Base-by-base conservation (phyloP, 2,113 vertebrate species). In the Podocnemis expansa region DNA sequence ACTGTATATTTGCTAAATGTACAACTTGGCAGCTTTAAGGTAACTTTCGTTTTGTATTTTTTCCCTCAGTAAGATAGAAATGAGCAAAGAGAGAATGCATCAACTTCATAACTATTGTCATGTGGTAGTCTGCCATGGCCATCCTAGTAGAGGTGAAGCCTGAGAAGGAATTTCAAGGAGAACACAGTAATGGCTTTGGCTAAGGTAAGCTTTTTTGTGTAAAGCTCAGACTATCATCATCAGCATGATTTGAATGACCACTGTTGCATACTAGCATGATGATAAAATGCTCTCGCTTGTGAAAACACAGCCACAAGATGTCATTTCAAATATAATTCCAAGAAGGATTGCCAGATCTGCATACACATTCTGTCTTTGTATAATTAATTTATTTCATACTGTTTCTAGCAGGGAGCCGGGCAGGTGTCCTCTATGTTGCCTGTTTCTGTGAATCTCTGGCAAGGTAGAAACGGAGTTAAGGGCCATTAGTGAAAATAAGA, bases 401-500 rank as follows among this genome's bases (percentile, higher is more conserved):
- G 92, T 76, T 80, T 82, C 56, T 89, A 93, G 81, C 91, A 94
- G 83, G 5, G 31, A 83, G 22, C 81, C 90, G 52, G 88, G 81
- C 86, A 88, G 89, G 31, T 56, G 1, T 47, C 10, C 60, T 93
- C 84, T n/a, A 0, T 78, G 79, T 82, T 95, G 94, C 88, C 91
- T 38, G 63, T 34, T 70, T 19, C 25, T 60, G 0, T 93, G 67
- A 84, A 27, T 79, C 38, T 95, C 96, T 89, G 0, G 0, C 38
- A 95, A 91, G 82, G 34, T 29, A 87, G 27, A 2, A 83, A 81
- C 43, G 1, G 84, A 89, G 84, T 78, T 52, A 56, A 85, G 87
- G 89, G 88, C 91, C 95, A 91, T 96, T 78, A 43, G 82, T 85
- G 60, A 7, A 12, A 81, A 93, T 78, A 91, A 70, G 88, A 93